A percentile compares a stretch with the other conserved stretches of the same genome.
Conservation (phyloP, 37 sponge, comb jelly and placozoan species). For the Theonella swinhoei region DNA sequence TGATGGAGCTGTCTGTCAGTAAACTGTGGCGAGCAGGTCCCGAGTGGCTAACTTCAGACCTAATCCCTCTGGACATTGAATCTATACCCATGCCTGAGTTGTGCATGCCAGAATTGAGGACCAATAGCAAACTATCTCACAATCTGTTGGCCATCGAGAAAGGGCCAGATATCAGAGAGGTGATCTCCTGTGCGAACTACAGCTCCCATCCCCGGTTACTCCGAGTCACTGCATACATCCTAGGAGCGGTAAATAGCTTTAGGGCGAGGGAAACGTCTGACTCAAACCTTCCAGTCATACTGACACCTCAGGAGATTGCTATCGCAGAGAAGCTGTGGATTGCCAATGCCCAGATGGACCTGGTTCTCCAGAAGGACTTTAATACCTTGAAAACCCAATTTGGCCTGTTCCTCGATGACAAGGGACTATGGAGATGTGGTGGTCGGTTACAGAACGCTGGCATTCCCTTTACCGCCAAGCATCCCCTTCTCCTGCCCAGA, state of each 20-base stretch:
- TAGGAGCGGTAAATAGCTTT: conserved; percentile 35
- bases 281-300: not conserved
- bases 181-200: conserved; percentile 13
- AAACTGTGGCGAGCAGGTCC: conserved; percentile 53
- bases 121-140: conserved; percentile 16
- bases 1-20: conserved; percentile 35
- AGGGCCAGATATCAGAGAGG: not conserved
- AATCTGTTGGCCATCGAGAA: not conserved
- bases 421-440: conserved; percentile 34
- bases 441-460: conserved; percentile 42
- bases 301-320: conserved; percentile 27
- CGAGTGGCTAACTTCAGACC: conserved; percentile 26
- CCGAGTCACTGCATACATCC: conserved; percentile 53
- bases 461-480: conserved; percentile 7
- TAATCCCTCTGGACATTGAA: conserved; percentile 8
- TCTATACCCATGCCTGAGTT: conserved; percentile 12
- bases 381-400: not conserved
- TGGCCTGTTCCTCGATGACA: conserved; percentile 10
- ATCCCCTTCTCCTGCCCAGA: conserved; percentile 29
- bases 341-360: conserved; percentile 12
- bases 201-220: conserved; percentile 37
- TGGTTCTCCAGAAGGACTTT: conserved; percentile 34
- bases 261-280: conserved; percentile 9
- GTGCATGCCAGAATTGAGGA: conserved; percentile 25
- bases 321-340: conserved; percentile 36